Evolutionary conservation across 1,140 invertebrate species (phyloP), one percentile per base, ranked within the genome.

Genomic region (Daktulosphaira vitifoliae): DNA sequence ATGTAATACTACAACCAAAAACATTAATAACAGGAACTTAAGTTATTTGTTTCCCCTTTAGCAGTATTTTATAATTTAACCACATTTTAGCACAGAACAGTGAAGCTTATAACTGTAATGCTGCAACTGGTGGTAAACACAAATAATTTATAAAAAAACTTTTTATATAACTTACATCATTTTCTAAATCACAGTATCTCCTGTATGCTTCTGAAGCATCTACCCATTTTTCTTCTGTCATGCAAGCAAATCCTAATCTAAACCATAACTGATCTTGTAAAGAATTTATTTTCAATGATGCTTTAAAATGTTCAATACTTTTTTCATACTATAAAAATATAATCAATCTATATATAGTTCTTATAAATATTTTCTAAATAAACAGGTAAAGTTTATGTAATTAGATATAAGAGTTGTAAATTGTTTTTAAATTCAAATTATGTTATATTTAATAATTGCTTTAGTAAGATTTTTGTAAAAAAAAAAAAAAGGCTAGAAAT

Each of bases 191-290:
- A 29, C 91, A 90, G 73, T 93, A 95, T 66, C 84, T 79, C 70
- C 89, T 81, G 74, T 97, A 98, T 0, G 90, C 89, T 22, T 80
- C 83, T 0, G 88, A 89, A 39, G 91, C 88, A 2, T 85, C 69
- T 70, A 89, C 83, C 87, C 88, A 97, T 50, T 91, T 79, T 73
- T 92, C 84, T 15, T 81, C 76, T 70, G 84, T 77, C 49, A 96
- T 78, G 25, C 88, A 87, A 56, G 89, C 85, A 78, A 83, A 97
- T 5, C 91, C 95, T 18, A 95, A 79, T 68, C 87, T 81, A 70
- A 90, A 79, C 88, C 93, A 96, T 1, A 93, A 82, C 16, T 78
- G 78, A 66, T 87, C 83, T 77, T 96, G 90, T 54, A 94, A 79
- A 1, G 84, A 84, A 76, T 95, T 95, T 44, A 94, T 83, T 70